Percentiles rank a stretch among this genome's conserved stretches.
Evolutionary conservation across 2,113 vertebrate genomes (phyloP).

Genomic region (Gila orcuttii): DNA sequence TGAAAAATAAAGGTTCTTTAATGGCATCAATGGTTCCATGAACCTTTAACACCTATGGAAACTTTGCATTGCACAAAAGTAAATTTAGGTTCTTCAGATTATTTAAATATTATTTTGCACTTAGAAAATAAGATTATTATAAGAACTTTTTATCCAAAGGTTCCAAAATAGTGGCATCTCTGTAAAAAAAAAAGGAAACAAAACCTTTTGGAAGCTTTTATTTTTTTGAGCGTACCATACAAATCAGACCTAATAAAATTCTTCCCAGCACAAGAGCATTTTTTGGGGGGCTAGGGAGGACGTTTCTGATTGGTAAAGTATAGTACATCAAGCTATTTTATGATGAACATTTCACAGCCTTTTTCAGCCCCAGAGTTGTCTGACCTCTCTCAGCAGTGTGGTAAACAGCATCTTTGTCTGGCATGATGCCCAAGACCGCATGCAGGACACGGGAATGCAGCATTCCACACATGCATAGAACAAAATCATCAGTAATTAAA

Average conservation of each 20-base stretch:
- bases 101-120: no score
- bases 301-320: background rate
- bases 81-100: no score
- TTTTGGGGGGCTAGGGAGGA: background rate
- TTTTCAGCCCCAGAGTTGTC: constrained; percentile 56
- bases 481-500: background rate
- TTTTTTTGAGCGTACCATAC: no score
- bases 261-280: background rate
- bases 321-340: constrained; percentile 40
- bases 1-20: no score
- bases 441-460: background rate
- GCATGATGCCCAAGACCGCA: background rate
- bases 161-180: no score
- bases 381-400: constrained; percentile 58
- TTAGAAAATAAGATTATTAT: no score
- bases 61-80: no score
- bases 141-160: no score
- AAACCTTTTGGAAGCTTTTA: no score
- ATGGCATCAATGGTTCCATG: no score
- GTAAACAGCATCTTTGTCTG: constrained; percentile 23
- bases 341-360: constrained; percentile 65
- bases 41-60: no score
- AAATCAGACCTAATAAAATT: background rate
- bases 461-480: background rate
- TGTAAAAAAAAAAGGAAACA: no score